A percentile compares a stretch with the other conserved stretches of the same genome.
These are phyloP conservation scores for Bombus sibiricus DNA, from an alignment of 1,140 invertebrate species.

Conservation along the genomic window DNA sequence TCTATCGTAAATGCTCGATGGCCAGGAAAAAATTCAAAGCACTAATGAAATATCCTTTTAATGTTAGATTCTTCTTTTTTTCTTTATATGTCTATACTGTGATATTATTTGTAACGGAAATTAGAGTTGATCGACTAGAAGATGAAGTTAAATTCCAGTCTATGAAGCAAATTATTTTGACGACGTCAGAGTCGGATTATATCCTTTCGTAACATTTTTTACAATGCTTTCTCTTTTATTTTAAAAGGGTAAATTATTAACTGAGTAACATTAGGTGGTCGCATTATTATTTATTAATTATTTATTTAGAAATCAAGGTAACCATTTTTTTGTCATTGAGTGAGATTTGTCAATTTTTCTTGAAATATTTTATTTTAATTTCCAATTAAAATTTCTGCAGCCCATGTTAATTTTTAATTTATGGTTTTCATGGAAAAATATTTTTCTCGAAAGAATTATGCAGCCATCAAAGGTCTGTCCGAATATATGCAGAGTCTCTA, in stretches of 20 bases:
- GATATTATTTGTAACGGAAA: neutral
- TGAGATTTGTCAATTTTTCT: neutral
- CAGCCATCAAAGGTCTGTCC: constrained; percentile 86
- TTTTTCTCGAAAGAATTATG: constrained; percentile 82
- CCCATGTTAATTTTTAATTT: neutral
- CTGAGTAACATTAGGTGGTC: too few relatives aligned
- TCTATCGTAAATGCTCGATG: neutral
- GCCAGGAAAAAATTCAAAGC: too few relatives aligned
- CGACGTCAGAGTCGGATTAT: neutral
- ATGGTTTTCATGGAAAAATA: neutral
- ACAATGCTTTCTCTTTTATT: neutral
- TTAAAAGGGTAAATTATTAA: neutral
- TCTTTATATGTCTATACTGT: neutral
- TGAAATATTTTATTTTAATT: neutral
- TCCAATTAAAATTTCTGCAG: neutral
- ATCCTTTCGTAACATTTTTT: neutral
- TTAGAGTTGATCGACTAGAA: neutral
- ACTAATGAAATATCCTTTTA: neutral
- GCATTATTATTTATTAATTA: neutral
- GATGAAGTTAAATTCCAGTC: neutral
- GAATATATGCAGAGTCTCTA: constrained; percentile 85
- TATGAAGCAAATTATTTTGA: neutral
- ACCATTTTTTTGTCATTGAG: neutral
- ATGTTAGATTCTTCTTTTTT: neutral
- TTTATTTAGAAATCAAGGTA: neutral